Conservation (phyloP, 2,797 vertebrate species). For the Manis javanica region DNA sequence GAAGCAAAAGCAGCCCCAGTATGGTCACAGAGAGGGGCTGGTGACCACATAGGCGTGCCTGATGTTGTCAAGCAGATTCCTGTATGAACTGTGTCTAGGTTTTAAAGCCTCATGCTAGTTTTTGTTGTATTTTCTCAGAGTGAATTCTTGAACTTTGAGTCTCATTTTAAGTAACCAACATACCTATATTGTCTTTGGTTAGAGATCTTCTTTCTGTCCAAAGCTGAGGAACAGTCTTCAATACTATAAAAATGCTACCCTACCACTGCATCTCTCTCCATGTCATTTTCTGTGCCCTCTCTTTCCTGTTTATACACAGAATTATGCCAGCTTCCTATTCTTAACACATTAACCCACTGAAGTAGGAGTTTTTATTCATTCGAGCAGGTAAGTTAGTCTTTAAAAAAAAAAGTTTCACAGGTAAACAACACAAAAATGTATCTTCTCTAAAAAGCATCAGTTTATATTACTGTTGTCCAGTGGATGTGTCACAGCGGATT, state of each 20-base stretch:
- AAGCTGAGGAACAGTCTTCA: neutral
- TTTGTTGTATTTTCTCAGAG: conserved; percentile 4
- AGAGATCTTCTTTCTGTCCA: neutral
- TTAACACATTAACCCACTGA: neutral
- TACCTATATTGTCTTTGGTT: neutral
- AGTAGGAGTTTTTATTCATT: neutral
- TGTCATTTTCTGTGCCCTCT: neutral
- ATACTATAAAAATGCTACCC: neutral
- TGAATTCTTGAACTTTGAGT: neutral
- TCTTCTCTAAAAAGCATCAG: neutral
- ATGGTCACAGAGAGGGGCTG: neutral
- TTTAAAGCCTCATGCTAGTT: neutral
- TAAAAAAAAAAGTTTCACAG: neutral
- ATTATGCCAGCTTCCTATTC: conserved; percentile 6
- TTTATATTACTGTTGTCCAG: neutral
- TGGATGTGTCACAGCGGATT: too few relatives aligned
- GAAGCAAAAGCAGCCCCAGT: neutral
- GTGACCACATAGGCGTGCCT: neutral
- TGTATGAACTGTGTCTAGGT: neutral
- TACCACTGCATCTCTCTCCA: neutral
- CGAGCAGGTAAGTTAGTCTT: neutral
- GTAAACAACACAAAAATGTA: neutral
- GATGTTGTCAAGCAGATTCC: neutral
- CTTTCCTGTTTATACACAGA: neutral
- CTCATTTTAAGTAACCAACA: neutral